A percentile compares a stretch with the other conserved stretches of the same genome.
Conservation (phyloP, 2,888 invertebrate species). For the Ormyrus rosae region DNA sequence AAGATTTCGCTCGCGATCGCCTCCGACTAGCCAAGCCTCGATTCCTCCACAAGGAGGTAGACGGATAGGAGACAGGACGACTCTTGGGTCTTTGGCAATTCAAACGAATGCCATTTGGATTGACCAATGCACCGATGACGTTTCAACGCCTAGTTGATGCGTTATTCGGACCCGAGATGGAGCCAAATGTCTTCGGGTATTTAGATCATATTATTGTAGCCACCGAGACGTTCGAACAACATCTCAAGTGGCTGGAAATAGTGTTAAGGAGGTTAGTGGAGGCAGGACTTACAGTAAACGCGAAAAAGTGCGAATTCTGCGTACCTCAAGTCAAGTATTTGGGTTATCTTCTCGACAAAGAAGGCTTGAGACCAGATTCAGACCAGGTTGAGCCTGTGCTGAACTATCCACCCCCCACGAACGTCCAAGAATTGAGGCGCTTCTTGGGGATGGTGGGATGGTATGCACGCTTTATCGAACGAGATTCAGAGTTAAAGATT, state of each 20-base stretch:
- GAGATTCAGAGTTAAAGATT: background rate
- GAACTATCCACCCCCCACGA: background rate
- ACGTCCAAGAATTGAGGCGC: background rate
- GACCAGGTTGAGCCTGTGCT: background rate
- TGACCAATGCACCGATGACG: too few species aligned
- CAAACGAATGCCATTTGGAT: too few species aligned
- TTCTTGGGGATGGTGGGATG: constrained; percentile 1
- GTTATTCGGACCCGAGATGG: too few species aligned
- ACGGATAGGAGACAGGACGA: too few species aligned
- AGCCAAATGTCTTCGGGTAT: too few species aligned
- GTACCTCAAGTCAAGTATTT: background rate
- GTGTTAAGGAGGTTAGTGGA: background rate
- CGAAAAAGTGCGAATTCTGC: background rate
- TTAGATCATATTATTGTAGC: too few species aligned
- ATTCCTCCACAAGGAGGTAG: too few species aligned
- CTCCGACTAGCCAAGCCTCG: too few species aligned
- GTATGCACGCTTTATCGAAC: background rate
- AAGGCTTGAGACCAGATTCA: background rate
- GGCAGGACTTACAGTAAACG: background rate
- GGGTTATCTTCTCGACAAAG: background rate
- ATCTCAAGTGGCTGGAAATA: background rate
- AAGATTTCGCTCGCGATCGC: too few species aligned
- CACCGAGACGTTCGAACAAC: too few species aligned
- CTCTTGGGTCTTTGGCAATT: too few species aligned
- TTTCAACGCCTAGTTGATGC: too few species aligned